Evolutionary conservation across 2,888 invertebrate species (phyloP), one percentile per base, ranked within the genome.

Genomic region (Lasioglossum leucozonium): DNA sequence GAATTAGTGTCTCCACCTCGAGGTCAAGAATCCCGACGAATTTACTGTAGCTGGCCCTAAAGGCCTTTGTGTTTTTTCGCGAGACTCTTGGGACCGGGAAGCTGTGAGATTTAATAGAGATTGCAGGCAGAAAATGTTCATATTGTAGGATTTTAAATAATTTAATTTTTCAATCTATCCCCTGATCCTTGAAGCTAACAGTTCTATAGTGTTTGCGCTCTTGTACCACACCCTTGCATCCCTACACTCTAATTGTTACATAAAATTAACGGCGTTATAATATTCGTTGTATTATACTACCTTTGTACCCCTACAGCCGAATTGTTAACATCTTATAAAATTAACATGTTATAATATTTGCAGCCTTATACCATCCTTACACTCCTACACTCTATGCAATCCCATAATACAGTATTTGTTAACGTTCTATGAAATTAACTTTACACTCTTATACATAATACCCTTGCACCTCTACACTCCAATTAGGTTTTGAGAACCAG

Each of bases 121-220:
- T 55, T n/a, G 55, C 55, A 55, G 4, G 0, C n/a, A 11, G 55
- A 11, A n/a, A 55, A 55, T 51, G 10, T 51, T n/a, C 51, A 51
- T 55, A 55, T n/a, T n/a, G 55, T n/a, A 55, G 55, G 55, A 55
- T 55, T 55, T 55, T 55, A 11, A 55, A 55, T 55, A 55, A 55
- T n/a, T 55, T 11, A 1, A 55, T 55, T 55, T n/a, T 11, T 55
- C 55, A n/a, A n/a, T 55, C 4, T 55, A n/a, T 4, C 55, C 55
- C 1, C n/a, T n/a, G n/a, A n/a, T 55, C 55, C 11, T 11, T 4
- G 0, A 55, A n/a, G 11, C 55, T n/a, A 55, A 55, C n/a, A 55
- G n/a, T 55, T 55, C 11, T 11, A 55, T n/a, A n/a, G 55, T 11
- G n/a, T n/a, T 55, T 11, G 0, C 4, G 4, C 4, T 55, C 4